phyloP scores from a whole-genome alignment of 2,888 invertebrate species.

The Zeuzera pyrina region DNA sequence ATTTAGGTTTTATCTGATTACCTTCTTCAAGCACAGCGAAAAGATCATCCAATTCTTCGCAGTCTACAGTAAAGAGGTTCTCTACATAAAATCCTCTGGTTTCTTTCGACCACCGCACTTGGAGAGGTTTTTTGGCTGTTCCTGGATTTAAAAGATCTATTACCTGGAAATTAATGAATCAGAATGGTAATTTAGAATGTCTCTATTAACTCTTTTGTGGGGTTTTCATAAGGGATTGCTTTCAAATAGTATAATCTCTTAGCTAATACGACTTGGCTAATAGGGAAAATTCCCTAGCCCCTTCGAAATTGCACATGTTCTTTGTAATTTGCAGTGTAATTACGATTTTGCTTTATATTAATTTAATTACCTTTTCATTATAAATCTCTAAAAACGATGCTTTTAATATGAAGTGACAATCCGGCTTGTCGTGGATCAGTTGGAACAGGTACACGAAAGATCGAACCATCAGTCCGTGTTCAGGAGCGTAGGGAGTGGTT shows the following conservation, averaged over 20 bases:
- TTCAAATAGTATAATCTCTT: no score
- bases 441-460: slow-evolving; percentile 93
- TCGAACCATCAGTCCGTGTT: slow-evolving; percentile 91
- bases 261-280: no score
- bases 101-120: slow-evolving; percentile 96
- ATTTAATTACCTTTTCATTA: slow-evolving; percentile 88
- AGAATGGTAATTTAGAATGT: no score
- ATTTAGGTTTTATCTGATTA: slow-evolving; percentile 34
- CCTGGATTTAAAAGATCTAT: slow-evolving; percentile 95
- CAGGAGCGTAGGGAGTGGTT: slow-evolving; percentile 77
- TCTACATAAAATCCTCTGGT: slow-evolving; percentile 95
- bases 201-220: no score
- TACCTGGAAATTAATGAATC: slow-evolving; percentile 77
- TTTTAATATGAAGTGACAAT: slow-evolving; percentile 86
- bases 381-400: slow-evolving; percentile 97
- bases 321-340: no score
- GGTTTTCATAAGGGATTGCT: no score
- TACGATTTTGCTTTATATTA: no score
- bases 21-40: slow-evolving; percentile 96
- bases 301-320: no score
- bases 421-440: slow-evolving; percentile 82
- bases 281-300: no score
- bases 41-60: slow-evolving; percentile 92
- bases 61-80: slow-evolving; percentile 95
- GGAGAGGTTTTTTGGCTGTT: slow-evolving; percentile 83